These are phyloP conservation scores for Andrena praecox DNA, from an alignment of 2,888 invertebrate species.

Conservation along the genomic window DNA sequence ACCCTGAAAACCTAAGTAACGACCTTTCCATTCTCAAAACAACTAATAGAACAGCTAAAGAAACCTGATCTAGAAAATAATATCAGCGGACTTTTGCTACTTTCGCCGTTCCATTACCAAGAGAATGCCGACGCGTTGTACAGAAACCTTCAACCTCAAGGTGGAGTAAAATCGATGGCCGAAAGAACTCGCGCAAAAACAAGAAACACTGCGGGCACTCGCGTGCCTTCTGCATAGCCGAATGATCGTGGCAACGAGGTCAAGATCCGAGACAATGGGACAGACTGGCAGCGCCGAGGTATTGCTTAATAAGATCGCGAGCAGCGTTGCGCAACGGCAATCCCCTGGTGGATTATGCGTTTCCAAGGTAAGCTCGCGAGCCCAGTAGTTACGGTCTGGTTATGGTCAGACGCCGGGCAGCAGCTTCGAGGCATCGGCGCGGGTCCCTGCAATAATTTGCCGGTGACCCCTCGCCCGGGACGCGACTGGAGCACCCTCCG, in stretches of 20 bases:
- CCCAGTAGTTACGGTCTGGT: constrained; percentile 23
- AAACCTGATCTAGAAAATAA: not conserved
- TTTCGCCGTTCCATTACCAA: not conserved
- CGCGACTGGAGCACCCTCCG: not conserved
- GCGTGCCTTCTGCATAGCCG: constrained; percentile 1
- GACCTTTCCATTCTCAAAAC: not conserved
- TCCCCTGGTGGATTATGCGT: constrained; percentile 15
- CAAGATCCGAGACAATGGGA: not conserved
- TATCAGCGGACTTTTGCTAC: not conserved
- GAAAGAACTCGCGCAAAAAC: not conserved
- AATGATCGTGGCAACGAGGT: not conserved
- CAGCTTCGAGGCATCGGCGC: not conserved
- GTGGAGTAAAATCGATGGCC: not conserved
- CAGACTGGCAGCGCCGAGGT: not conserved
- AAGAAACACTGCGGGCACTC: not conserved
- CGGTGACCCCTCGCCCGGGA: not conserved
- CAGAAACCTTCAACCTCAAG: not conserved
- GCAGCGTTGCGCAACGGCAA: constrained; percentile 9
- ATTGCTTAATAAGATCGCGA: constrained; percentile 19
- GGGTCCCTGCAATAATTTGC: not conserved
- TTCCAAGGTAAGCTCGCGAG: not conserved
- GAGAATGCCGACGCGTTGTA: not conserved
- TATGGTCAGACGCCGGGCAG: constrained; percentile 22
- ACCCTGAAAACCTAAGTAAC: not conserved
- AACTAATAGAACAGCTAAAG: not conserved